Percentiles rank a stretch among this genome's conserved stretches.
These are phyloP conservation scores for Lerista edwardsae DNA, from an alignment of 2,797 vertebrate species.

Conservation along the genomic window DNA sequence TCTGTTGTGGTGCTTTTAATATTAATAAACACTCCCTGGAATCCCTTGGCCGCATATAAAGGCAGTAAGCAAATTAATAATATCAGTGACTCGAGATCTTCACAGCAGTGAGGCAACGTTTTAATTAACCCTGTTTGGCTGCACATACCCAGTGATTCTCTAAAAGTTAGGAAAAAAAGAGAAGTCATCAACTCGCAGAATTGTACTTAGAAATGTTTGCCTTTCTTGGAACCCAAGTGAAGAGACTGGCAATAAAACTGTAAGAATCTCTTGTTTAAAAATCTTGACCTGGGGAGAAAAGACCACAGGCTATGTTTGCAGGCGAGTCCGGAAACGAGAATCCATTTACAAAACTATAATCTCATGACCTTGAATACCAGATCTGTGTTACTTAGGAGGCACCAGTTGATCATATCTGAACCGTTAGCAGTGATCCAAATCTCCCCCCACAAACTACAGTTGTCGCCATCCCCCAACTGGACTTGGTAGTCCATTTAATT, in stretches of 20 bases:
- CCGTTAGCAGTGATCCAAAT: not conserved
- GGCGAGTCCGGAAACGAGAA: not conserved
- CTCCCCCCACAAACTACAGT: not conserved
- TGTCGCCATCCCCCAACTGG: accelerated
- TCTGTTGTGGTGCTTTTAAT: no score
- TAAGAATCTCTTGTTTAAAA: not conserved
- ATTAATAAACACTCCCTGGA: no score
- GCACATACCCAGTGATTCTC: not conserved
- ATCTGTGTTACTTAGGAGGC: conserved; percentile 4
- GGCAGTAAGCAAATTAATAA: no score
- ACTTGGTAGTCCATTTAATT: not conserved
- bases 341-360: conserved; percentile 23
- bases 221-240: conserved; percentile 6
- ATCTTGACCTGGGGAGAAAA: not conserved
- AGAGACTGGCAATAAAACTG: not conserved
- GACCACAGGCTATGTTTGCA: not conserved
- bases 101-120: not conserved
- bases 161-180: not conserved
- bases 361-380: conserved; percentile 10
- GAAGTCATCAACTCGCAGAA: not conserved
- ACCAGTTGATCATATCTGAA: not conserved
- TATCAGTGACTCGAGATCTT: not conserved
- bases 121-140: not conserved
- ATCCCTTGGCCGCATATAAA: no score
- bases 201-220: not conserved